phyloP scores from a whole-genome alignment of 1,140 invertebrate species.

The Sycophaga agraensis region DNA sequence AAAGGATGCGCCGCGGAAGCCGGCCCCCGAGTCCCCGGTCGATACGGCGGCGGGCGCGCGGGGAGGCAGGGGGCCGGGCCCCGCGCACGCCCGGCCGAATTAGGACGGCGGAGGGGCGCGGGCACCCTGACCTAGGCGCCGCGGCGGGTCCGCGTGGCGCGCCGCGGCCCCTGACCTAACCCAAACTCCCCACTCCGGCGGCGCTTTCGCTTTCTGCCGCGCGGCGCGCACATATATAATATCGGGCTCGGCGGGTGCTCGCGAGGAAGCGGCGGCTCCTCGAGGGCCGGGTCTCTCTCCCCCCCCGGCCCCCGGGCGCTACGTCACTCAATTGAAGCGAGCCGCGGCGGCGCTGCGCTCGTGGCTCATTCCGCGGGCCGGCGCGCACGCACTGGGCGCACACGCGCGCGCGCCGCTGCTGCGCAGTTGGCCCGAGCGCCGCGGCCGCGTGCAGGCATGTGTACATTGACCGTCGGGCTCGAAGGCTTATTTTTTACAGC shows the following conservation, averaged over 20 bases:
- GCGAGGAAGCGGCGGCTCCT: too few relatives aligned
- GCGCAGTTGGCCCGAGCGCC: too few relatives aligned
- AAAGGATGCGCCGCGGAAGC: not conserved
- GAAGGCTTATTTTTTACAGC: too few relatives aligned
- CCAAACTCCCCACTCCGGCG: not conserved
- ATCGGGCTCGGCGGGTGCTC: too few relatives aligned
- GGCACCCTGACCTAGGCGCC: not conserved
- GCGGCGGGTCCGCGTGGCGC: slow-evolving; percentile 2
- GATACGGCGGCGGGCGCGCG: not conserved
- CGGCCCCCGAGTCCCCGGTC: not conserved
- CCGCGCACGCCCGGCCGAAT: not conserved
- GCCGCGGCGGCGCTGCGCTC: too few relatives aligned
- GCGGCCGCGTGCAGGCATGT: too few relatives aligned
- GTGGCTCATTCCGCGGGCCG: too few relatives aligned
- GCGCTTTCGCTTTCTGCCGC: not conserved
- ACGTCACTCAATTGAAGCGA: slow-evolving; percentile 15
- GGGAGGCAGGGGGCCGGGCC: not conserved
- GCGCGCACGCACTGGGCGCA: too few relatives aligned
- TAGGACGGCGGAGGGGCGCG: not conserved
- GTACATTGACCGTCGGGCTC: too few relatives aligned
- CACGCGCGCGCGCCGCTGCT: too few relatives aligned
- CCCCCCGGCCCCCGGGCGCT: not conserved
- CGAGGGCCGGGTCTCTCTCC: too few relatives aligned
- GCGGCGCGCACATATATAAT: too few relatives aligned
- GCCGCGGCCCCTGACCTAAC: not conserved